phyloP scores from a whole-genome alignment of 2,888 invertebrate species.

The Nesidiocoris tenuis region DNA sequence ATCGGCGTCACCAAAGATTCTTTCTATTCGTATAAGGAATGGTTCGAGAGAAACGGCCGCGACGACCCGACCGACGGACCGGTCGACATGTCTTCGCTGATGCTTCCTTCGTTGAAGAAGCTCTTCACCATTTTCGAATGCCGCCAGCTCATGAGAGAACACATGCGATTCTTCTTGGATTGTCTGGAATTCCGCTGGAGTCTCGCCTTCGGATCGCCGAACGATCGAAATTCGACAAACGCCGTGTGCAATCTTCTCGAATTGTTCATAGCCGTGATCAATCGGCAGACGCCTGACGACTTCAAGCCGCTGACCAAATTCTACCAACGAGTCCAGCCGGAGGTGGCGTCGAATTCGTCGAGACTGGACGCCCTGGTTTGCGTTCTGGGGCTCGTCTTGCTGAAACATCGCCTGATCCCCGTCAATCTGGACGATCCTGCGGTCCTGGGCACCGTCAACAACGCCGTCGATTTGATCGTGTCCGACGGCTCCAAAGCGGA shows the following conservation, averaged over 20 bases:
- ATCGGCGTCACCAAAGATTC: constrained; percentile 77
- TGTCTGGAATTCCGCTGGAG: constrained; percentile 77
- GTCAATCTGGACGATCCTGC: neutral
- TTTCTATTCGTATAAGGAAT: constrained; percentile 66
- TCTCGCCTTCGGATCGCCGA: neutral
- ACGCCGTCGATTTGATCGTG: neutral
- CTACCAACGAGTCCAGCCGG: too few relatives aligned
- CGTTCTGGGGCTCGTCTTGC: constrained; percentile 10
- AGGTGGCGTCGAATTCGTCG: too few relatives aligned
- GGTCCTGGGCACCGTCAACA: neutral
- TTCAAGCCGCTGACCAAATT: neutral
- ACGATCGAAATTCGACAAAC: neutral
- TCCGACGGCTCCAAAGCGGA: neutral
- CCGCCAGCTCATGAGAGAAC: constrained; percentile 64
- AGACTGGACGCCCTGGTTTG: neutral
- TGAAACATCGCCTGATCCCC: neutral
- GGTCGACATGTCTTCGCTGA: constrained; percentile 73
- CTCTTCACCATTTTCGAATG: constrained; percentile 87
- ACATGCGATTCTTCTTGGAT: constrained; percentile 69
- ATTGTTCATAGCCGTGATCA: neutral
- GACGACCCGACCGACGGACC: neutral
- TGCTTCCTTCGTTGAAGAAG: constrained; percentile 87
- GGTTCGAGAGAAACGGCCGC: constrained; percentile 61
- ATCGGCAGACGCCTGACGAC: neutral
- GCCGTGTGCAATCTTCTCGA: neutral